These are phyloP conservation scores for Lacerta viridis DNA, from an alignment of 2,797 vertebrate species.

Conservation along the genomic window DNA sequence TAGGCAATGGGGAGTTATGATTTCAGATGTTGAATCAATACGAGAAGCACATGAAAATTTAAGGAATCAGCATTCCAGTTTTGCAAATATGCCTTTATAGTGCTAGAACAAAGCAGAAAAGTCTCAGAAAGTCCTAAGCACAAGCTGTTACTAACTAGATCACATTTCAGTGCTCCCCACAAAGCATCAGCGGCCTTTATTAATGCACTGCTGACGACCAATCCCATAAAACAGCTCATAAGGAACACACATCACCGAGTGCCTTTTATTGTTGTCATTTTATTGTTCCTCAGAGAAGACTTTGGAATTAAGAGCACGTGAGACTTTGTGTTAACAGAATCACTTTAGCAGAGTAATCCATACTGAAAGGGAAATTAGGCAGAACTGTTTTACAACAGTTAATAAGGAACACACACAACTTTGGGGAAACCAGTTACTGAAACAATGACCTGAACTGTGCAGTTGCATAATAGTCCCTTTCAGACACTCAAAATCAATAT, in stretches of 20 bases:
- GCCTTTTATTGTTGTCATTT: background rate
- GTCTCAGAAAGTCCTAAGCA: background rate
- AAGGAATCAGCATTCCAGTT: background rate
- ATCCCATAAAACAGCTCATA: conserved; percentile 7
- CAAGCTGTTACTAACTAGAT: conserved; percentile 22
- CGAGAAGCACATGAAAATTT: conserved; percentile 8
- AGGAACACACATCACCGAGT: background rate
- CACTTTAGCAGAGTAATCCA: conserved; percentile 10
- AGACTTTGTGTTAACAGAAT: background rate
- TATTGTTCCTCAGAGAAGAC: background rate
- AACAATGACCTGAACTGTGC: background rate
- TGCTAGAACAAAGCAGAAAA: conserved; percentile 18
- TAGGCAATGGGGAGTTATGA: background rate
- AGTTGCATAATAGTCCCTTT: background rate
- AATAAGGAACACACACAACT: background rate
- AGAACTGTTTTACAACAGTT: background rate
- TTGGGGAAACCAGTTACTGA: background rate
- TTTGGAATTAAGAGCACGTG: background rate
- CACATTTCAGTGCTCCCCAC: conserved; percentile 8
- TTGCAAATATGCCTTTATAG: conserved; percentile 7
- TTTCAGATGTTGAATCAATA: conserved; percentile 18
- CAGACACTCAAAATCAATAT: background rate
- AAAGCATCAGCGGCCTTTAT: background rate
- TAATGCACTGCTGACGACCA: conserved; percentile 5
- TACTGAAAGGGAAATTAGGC: background rate